These are phyloP conservation scores for Amblyopsis hoosieri DNA, from an alignment of 2,797 vertebrate genomes.

Conservation along the genomic window DNA sequence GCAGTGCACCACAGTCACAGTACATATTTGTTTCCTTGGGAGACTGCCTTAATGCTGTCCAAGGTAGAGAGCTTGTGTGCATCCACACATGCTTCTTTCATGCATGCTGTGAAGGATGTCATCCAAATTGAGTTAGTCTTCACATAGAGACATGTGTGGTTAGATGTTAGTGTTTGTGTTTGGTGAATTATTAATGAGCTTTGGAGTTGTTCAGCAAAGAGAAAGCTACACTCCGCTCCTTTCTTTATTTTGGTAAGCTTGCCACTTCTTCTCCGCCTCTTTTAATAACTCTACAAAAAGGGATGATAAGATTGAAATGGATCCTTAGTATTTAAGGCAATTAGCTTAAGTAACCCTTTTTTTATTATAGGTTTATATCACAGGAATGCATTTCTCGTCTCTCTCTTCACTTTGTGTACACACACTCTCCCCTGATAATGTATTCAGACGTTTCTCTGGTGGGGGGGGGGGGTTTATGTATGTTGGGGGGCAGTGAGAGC, in stretches of 20 bases:
- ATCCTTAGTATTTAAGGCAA: too few species aligned
- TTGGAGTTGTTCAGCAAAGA: slow-evolving; percentile 30
- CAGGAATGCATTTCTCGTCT: too few species aligned
- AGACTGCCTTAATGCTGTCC: slow-evolving; percentile 27
- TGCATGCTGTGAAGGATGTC: slow-evolving; percentile 28
- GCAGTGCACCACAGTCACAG: slow-evolving; percentile 21
- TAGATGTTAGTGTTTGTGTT: slow-evolving; percentile 19
- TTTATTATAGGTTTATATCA: too few species aligned
- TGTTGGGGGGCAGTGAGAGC: neutral
- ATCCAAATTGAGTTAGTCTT: slow-evolving; percentile 30
- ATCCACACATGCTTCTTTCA: slow-evolving; percentile 46
- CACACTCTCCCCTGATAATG: neutral
- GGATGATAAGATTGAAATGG: too few species aligned
- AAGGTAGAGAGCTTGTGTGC: slow-evolving; percentile 47
- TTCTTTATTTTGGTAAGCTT: slow-evolving; percentile 4
- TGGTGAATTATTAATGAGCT: slow-evolving; percentile 57
- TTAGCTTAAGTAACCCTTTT: too few species aligned
- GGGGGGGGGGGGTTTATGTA: neutral
- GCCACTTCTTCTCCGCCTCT: too few species aligned
- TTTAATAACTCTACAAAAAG: too few species aligned
- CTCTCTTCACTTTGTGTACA: too few species aligned
- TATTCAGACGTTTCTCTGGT: slow-evolving; percentile 10
- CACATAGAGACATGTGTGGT: slow-evolving; percentile 8
- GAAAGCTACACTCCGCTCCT: slow-evolving; percentile 14
- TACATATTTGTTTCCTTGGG: slow-evolving; percentile 34